phyloP scores from a whole-genome alignment of 2,797 vertebrate genomes.

The Octomys mimax region DNA sequence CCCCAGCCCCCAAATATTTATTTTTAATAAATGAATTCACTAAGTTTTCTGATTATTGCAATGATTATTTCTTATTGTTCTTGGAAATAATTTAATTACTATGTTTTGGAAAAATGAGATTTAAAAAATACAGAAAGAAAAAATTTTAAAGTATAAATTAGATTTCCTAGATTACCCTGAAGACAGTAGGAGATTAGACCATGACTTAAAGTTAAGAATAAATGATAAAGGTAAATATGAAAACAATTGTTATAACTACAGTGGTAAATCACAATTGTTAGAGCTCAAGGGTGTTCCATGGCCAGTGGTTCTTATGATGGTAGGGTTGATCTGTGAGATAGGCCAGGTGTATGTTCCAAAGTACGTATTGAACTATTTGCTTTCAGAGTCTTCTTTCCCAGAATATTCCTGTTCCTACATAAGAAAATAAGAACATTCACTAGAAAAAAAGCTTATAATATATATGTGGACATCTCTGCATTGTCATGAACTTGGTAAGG shows the following conservation, averaged over 20 bases:
- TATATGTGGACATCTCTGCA: background rate
- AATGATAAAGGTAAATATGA: background rate
- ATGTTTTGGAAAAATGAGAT: background rate
- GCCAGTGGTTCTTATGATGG: background rate
- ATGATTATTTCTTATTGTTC: background rate
- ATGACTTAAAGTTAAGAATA: background rate
- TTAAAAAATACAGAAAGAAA: background rate
- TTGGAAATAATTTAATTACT: background rate
- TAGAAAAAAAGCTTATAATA: background rate
- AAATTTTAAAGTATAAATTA: background rate
- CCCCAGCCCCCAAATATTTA: background rate
- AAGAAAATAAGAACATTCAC: background rate
- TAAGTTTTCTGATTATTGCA: background rate
- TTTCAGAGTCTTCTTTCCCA: background rate
- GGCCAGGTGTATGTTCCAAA: background rate
- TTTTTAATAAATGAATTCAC: conserved; percentile 21
- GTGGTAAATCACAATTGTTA: background rate
- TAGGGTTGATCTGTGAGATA: background rate
- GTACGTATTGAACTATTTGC: background rate
- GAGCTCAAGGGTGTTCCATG: background rate
- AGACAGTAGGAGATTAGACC: background rate
- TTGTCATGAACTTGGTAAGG: background rate
- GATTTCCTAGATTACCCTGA: background rate
- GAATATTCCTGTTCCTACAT: background rate
- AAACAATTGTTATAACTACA: background rate